Base-by-base conservation (phyloP, 1,140 invertebrate species). In the Aplysia californica region DNA sequence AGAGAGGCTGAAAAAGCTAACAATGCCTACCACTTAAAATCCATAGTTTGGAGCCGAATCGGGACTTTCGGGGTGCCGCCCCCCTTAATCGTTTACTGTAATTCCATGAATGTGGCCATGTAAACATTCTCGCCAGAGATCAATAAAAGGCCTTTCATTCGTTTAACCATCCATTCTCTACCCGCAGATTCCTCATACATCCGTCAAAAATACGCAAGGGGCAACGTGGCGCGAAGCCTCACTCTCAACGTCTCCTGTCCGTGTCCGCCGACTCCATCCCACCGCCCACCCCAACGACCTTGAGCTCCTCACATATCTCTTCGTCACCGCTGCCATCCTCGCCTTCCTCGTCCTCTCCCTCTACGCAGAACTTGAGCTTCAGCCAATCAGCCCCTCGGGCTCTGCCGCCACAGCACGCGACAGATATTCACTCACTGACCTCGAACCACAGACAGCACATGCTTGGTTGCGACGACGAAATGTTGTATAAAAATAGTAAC, bases 181-280 rank as follows among this genome's bases (percentile, higher is more conserved):
- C 26, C 18, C 26, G 15, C 18, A 21, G 58, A 26, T 61, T 71
- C 4, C 33, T 31, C 23, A 2, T 26, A 26, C 6, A 31, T 71
- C 87, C 87, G 2, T 79, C 77, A 20, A 84, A 79, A 29, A 88
- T 88, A 29, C 84, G 86, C 61, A 86, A 84, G 76, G 87, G 87
- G 35, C 87, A 87, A 74, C 75, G 87, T 61, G 87, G 87, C 3
- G 86, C 86, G 0, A 84, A 82, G 77, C 86, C 86, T 2, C 86
- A 86, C 64, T 79, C 21, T 35, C 79, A 61, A 35, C 71, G 71
- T 20, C n/a, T n/a, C n/a, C n/a, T n/a, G n/a, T n/a, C n/a, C n/a
- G n/a, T n/a, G n/a, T n/a, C n/a, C n/a, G n/a, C n/a, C n/a, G n/a
- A n/a, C n/a, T n/a, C n/a, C n/a, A n/a, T n/a, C n/a, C n/a, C n/a